Percentiles rank a stretch among this genome's conserved stretches.
These are phyloP conservation scores for Petaurus breviceps DNA, from an alignment of 2,113 vertebrate genomes.

Conservation along the genomic window DNA sequence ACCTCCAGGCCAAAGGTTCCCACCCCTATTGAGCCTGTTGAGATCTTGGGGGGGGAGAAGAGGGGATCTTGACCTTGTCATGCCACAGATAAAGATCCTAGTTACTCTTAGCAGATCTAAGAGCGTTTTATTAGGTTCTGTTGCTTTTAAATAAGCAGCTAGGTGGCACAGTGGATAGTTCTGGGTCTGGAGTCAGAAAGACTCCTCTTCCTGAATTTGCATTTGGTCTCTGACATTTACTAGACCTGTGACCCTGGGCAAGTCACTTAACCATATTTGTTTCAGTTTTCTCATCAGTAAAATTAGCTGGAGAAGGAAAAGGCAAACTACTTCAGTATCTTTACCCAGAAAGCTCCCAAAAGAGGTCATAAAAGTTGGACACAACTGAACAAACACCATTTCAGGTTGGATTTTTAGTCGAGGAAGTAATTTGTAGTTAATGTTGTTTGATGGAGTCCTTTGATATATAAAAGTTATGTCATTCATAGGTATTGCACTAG, in stretches of 20 bases:
- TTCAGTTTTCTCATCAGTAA: neutral
- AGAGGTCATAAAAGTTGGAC: neutral
- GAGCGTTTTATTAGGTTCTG: neutral
- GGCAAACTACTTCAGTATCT: neutral
- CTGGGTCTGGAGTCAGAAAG: neutral
- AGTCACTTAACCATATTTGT: neutral
- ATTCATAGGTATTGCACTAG: conserved; percentile 26
- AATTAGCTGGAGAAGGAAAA: neutral
- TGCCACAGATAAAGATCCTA: neutral
- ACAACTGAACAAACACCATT: neutral
- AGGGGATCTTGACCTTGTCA: neutral
- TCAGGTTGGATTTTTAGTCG: neutral
- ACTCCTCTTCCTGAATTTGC: neutral
- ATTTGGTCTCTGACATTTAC: neutral
- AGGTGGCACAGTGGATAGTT: neutral
- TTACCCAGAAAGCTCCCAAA: neutral
- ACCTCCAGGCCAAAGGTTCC: too few species aligned
- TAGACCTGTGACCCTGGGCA: neutral
- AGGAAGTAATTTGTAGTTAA: conserved; percentile 13
- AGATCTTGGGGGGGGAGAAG: neutral
- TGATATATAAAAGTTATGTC: conserved; percentile 34
- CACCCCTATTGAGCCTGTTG: neutral
- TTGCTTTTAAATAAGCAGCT: neutral
- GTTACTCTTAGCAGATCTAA: neutral
- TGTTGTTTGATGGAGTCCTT: conserved; percentile 9